phyloP scores from a whole-genome alignment of 2,797 vertebrate species.

The Dendrocincla tyrannina region DNA sequence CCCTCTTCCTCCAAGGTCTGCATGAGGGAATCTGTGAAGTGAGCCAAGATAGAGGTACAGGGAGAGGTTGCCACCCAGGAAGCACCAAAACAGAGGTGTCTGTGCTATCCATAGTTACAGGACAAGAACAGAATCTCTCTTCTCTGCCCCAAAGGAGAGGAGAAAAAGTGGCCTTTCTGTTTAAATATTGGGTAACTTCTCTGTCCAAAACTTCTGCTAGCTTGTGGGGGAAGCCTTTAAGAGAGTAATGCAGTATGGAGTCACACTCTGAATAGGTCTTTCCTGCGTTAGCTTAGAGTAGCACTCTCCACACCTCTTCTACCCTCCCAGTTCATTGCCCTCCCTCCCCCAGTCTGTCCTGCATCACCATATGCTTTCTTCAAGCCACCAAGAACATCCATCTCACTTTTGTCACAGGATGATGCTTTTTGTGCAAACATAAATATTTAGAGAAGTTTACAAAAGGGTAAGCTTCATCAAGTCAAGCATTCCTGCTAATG shows the following conservation, averaged over 20 bases:
- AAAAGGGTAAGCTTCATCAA: constrained; percentile 1
- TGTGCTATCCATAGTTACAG: background rate
- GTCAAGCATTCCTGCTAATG: background rate
- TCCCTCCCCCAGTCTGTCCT: background rate
- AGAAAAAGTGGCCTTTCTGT: background rate
- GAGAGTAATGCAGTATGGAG: background rate
- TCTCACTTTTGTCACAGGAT: constrained; percentile 21
- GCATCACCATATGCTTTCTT: background rate
- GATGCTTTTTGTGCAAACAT: background rate
- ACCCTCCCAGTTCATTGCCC: background rate
- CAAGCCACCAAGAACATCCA: background rate
- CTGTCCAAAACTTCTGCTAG: background rate
- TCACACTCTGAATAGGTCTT: background rate
- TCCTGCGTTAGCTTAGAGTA: background rate
- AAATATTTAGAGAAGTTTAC: constrained; percentile 59
- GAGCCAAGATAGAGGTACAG: background rate
- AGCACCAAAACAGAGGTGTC: background rate
- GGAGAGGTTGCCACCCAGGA: background rate
- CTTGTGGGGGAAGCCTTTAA: background rate
- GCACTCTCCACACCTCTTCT: background rate
- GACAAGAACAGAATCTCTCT: background rate
- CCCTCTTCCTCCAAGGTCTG: background rate
- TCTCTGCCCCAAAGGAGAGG: background rate
- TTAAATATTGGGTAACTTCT: background rate
- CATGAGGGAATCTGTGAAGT: background rate